Conservation (phyloP, 2,888 invertebrate genomes). For the Erannis defoliaria region DNA sequence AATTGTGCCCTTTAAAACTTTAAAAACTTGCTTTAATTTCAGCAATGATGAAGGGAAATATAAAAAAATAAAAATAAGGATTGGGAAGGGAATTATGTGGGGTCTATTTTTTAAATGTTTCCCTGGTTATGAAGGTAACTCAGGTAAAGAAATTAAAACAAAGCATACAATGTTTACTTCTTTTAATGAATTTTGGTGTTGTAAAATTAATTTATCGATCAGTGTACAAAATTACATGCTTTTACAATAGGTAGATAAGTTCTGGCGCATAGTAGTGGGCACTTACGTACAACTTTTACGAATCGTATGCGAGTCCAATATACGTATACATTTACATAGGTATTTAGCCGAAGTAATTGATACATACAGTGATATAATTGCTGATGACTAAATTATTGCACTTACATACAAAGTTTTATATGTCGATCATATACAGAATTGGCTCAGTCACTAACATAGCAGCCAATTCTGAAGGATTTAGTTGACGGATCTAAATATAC, state of each 20-base stretch:
- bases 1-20: too few relatives aligned
- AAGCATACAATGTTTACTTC: conserved; percentile 34
- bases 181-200: conserved; percentile 45
- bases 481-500: neutral
- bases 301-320: conserved; percentile 69
- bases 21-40: too few relatives aligned
- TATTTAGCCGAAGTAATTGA: conserved; percentile 64
- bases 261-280: conserved; percentile 68
- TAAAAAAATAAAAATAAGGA: too few relatives aligned
- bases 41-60: too few relatives aligned
- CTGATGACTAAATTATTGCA: conserved; percentile 68
- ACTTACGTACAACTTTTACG: conserved; percentile 57
- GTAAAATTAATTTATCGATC: conserved; percentile 77
- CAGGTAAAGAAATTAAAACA: conserved; percentile 38
- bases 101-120: too few relatives aligned
- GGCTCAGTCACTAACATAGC: neutral
- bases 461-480: too few relatives aligned
- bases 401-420: conserved; percentile 56
- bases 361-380: conserved; percentile 65
- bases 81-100: too few relatives aligned
- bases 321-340: conserved; percentile 55
- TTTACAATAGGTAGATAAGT: conserved; percentile 75
- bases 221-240: conserved; percentile 85
- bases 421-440: conserved; percentile 52
- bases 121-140: too few relatives aligned